Base-by-base conservation (phyloP, 1,140 invertebrate species). In the Leptinotarsa undecemlineata region DNA sequence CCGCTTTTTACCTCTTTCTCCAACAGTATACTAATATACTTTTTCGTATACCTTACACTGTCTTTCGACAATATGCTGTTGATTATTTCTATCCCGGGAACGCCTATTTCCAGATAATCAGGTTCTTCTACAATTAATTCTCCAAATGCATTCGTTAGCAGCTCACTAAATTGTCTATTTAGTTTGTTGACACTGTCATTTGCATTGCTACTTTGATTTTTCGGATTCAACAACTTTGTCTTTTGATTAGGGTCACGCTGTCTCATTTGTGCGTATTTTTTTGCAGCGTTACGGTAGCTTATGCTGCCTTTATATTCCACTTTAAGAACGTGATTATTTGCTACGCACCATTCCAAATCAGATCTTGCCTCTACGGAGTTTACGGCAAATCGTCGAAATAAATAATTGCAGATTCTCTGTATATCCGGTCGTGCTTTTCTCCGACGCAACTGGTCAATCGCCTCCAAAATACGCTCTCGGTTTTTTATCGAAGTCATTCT, bases 231-330 rank as follows among this genome's bases (percentile, higher is more conserved):
- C 63, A 85, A 85, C 76, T 83, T 85, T 23, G 86, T 85, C 47
- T 85, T 86, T 15, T 57, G 51, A 57, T 57, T 57, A 19, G 84
- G 83, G 85, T 88, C 78, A 86, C 88, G 76, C 76, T 88, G 88
- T 23, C 87, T 83, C 72, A 87, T 86, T 8, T 87, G 80, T 42
- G 82, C 79, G 76, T 88, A 88, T 88, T 90, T 92, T 85, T 92
- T 92, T n/a, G 90, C 90, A 11, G 93, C 93, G 86, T 94, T 95
- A 77, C 94, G 87, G 80, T 95, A 95, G 85, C 92, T 94, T 64
- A 91, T 92, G 85, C 90, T 93, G 77, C 94, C 93, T 86, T 96
- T 95, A 85, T 95, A 95, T 80, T 95, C 93, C 5, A 95, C 94
- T 88, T 93, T 93, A 71, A 94, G 90, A 15, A 96, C 92, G 76